These are phyloP conservation scores for Nycticebus coucang DNA, from an alignment of 2,113 vertebrate species.

Conservation along the genomic window DNA sequence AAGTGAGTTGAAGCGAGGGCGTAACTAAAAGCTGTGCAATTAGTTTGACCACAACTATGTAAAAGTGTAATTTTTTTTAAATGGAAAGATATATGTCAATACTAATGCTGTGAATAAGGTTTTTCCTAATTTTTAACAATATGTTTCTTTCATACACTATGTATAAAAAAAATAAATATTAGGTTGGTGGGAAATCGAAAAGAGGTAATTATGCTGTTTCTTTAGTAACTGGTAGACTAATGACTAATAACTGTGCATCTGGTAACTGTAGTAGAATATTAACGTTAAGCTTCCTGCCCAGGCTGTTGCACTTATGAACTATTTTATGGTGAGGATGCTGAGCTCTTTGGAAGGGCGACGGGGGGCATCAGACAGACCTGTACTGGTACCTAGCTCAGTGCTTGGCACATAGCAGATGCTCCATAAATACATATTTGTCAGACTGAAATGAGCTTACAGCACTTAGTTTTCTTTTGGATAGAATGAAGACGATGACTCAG, in stretches of 20 bases:
- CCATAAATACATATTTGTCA: slow-evolving; percentile 11
- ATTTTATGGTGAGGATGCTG: not conserved
- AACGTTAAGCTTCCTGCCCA: not conserved
- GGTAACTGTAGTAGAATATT: not conserved
- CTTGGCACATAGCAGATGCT: not conserved
- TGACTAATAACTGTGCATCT: not conserved
- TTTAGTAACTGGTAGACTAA: not conserved
- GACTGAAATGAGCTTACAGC: not conserved
- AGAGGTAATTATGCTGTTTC: not conserved
- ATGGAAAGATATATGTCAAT: not conserved
- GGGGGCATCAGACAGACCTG: not conserved
- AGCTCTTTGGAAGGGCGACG: not conserved
- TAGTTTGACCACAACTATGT: not conserved
- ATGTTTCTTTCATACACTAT: not conserved
- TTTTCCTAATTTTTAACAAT: not conserved
- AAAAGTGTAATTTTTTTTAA: not conserved
- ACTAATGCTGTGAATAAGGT: not conserved
- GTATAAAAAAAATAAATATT: not conserved
- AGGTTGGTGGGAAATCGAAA: not conserved
- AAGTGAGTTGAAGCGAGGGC: not conserved
- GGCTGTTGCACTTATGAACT: not conserved
- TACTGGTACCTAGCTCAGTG: not conserved
- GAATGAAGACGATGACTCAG: not conserved
- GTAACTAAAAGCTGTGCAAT: not conserved
- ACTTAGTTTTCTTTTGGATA: not conserved